phyloP scores from a whole-genome alignment of 1,140 invertebrate species.

The Trichomalopsis sarcophagae region DNA sequence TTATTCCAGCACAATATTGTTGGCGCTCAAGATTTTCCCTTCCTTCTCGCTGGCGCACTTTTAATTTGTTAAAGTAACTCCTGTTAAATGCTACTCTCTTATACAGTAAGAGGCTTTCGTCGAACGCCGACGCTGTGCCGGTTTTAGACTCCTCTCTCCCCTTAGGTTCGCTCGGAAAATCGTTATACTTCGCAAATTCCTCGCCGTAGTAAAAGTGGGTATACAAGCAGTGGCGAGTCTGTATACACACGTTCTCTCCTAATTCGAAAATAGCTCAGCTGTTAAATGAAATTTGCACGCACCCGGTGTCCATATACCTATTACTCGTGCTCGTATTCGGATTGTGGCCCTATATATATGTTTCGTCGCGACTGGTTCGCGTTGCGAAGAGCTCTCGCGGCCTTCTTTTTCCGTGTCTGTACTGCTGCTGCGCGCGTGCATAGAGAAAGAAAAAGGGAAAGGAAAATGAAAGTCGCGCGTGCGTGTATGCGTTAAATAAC shows the following conservation, averaged over 20 bases:
- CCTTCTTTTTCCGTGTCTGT: neutral
- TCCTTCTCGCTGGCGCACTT: neutral
- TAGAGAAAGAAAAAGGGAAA: constrained; percentile 2
- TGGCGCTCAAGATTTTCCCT: neutral
- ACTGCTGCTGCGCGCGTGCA: neutral
- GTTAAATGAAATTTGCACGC: neutral
- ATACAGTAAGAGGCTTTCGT: constrained; percentile 5
- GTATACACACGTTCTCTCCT: neutral
- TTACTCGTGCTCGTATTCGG: neutral
- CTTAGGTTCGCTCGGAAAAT: neutral
- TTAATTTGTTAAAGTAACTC: constrained; percentile 1
- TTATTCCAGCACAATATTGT: neutral
- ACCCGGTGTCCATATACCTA: neutral
- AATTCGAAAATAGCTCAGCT: constrained; percentile 23
- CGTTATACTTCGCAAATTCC: neutral
- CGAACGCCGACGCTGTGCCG: neutral
- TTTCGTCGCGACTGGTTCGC: neutral
- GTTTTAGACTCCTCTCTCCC: neutral
- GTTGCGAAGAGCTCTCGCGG: neutral
- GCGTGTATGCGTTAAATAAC: neutral
- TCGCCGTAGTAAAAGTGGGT: neutral
- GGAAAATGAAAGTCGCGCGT: neutral
- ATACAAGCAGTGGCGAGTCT: neutral
- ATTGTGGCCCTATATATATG: neutral
- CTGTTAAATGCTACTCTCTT: neutral